Base-by-base conservation (phyloP, 1,140 invertebrate genomes). In the Dendroctonus ponderosae region DNA sequence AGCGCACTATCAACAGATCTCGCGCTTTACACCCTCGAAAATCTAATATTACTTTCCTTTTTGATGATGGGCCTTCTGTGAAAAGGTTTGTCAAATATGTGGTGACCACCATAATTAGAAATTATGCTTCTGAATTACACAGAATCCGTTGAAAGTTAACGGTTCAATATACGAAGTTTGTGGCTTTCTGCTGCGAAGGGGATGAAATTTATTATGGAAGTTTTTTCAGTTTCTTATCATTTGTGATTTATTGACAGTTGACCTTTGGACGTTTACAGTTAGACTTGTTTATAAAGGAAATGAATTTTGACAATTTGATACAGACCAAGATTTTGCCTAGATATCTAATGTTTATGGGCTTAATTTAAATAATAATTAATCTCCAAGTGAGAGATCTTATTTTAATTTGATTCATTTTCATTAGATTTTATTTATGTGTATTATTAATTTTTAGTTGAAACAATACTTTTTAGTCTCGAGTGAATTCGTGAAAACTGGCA, bases 91-190 rank as follows among this genome's bases (percentile, higher is more conserved):
- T 46, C 49, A 52, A 50, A 50, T 51, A 39, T 62, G 14, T 52
- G 39, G 46, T 60, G 64, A 42, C 64, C 56, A 66, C 56, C 59
- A 50, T 56, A 66, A 66, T 66, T 66, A 66, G 48, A 60, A 46
- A 60, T 53, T 44, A 66, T 66, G 64, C 64, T 66, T 50, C 64
- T 66, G 64, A 66, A 66, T 66, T 66, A 66, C 64, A 66, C 64
- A 9, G 64, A 44, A 63, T 60, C 49, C 50, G 56, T 37, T 59
- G 50, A 66, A 56, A 66, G 12, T 46, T 66, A 66, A 66, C 64
- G 56, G 64, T 59, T 52, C 51, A 52, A 26, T 15, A 39, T 14
- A 26, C 37, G 44, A 48, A 9, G 48, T 54, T 52, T 62, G 12
- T 12, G 60, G 52, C 39, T 63, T 63, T 63, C 62, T 46, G 15